A percentile compares a stretch with the other conserved stretches of the same genome.
Evolutionary conservation across 2,888 invertebrate species (phyloP).

Genomic region (Metalampra italica): DNA sequence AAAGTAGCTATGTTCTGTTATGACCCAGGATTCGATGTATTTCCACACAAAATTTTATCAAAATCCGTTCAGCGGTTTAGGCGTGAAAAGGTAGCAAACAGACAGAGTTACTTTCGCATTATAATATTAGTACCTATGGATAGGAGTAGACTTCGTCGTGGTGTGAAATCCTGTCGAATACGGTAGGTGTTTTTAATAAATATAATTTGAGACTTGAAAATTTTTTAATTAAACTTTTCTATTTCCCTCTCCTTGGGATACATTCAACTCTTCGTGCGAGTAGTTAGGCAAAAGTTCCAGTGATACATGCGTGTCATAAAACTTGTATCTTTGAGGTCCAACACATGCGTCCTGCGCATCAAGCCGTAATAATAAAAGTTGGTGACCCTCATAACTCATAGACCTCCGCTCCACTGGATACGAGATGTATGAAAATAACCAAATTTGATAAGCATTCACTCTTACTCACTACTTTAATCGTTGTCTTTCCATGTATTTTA

Average conservation of each 20-base stretch:
- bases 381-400: constrained; percentile 35
- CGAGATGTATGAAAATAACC: constrained; percentile 12
- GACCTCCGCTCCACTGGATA: constrained; percentile 13
- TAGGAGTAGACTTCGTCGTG: neutral
- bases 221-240: too few species aligned
- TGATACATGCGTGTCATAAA: constrained; percentile 25
- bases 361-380: constrained; percentile 36
- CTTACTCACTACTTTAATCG: neutral
- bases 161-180: neutral
- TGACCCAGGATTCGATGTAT: too few species aligned
- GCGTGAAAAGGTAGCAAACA: too few species aligned
- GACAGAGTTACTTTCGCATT: too few species aligned
- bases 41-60: too few species aligned
- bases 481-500: too few species aligned
- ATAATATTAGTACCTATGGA: too few species aligned
- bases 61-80: too few species aligned
- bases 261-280: neutral
- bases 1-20: too few species aligned
- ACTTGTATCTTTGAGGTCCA: constrained; percentile 26
- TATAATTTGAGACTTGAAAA: too few species aligned
- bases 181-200: neutral
- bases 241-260: neutral
- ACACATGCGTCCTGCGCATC: constrained; percentile 28
- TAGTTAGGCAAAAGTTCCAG: constrained; percentile 13
- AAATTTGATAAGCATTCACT: neutral